Base-by-base conservation (phyloP, 2,113 vertebrate species). In the Sinocyclocheilus anophthalmus region DNA sequence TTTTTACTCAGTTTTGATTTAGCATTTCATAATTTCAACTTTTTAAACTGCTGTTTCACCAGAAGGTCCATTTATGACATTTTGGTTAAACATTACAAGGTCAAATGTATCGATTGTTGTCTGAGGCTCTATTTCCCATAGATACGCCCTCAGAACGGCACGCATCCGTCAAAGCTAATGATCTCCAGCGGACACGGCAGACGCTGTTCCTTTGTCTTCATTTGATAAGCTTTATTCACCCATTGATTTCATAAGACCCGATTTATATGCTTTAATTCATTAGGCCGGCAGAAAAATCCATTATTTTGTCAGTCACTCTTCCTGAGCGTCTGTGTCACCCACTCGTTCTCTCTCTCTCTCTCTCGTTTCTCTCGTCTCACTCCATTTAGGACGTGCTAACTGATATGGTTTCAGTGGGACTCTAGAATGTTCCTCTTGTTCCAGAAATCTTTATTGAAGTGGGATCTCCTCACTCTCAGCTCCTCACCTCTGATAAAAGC, bases 211-310 rank as follows among this genome's bases (percentile, higher is more conserved):
- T 92, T 92, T 93, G 89, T 92, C 92, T 92, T 92, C 86, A 91
- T 92, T 90, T 92, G 90, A 92, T 90, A 88, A 5, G 81, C 89
- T 72, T 63, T 91, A 92, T 93, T 92, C 91, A 91, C 89, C 85
- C 84, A 92, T 93, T 91, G 89, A 93, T 93, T 90, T 89, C 87
- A 90, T 89, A 91, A 92, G 87, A 90, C 84, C 89, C 86, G 88
- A 90, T 93, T 88, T 91, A 80, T 90, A 86, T 86, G 91, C 88
- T 92, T 87, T 94, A 93, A 94, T 93, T 92, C 91, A 94, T 94
- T 90, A 87, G 87, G 88, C 88, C 84, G 13, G 16, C 88, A 88
- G 87, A 89, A 90, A 93, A 93, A 85, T 81, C 77, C 84, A 76
- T 82, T 76, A 65, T 87, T 81, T 75, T 84, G 61, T 76, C 53